Conservation (phyloP, 2,113 vertebrate species). For the Dicrurus megarhynchus region DNA sequence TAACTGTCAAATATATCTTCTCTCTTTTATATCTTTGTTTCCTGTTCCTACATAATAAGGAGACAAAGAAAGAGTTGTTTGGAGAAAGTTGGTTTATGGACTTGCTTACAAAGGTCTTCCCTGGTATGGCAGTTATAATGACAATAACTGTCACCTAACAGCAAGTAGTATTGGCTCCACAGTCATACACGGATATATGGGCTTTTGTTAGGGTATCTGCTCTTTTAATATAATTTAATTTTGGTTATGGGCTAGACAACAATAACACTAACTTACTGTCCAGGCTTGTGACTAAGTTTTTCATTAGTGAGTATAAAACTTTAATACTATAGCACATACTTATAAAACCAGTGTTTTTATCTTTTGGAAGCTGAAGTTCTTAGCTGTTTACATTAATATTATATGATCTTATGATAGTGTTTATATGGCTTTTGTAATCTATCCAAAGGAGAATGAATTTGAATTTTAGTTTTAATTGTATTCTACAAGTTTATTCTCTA, state of each 20-base stretch:
- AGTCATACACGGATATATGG: not conserved
- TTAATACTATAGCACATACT: not conserved
- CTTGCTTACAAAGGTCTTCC: not conserved
- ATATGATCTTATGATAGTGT: not conserved
- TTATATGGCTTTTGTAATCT: not conserved
- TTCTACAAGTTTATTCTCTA: not conserved
- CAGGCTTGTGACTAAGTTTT: not conserved
- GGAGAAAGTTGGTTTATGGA: not conserved
- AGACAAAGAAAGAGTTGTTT: not conserved
- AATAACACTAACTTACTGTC: not conserved
- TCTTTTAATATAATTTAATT: not conserved
- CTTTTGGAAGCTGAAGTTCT: not conserved
- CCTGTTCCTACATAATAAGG: not conserved
- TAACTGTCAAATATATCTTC: not conserved
- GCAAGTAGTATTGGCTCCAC: not conserved
- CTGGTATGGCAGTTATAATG: not conserved
- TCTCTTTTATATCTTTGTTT: not conserved
- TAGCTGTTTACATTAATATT: not conserved
- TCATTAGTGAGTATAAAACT: not conserved
- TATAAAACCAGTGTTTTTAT: not conserved
- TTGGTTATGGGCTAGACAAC: not conserved
- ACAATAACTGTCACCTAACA: not conserved
- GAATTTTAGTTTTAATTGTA: not conserved
- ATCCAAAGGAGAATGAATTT: not conserved
- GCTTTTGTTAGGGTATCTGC: not conserved